Conservation (phyloP, 2,797 vertebrate genomes). For the Perodicticus potto region DNA sequence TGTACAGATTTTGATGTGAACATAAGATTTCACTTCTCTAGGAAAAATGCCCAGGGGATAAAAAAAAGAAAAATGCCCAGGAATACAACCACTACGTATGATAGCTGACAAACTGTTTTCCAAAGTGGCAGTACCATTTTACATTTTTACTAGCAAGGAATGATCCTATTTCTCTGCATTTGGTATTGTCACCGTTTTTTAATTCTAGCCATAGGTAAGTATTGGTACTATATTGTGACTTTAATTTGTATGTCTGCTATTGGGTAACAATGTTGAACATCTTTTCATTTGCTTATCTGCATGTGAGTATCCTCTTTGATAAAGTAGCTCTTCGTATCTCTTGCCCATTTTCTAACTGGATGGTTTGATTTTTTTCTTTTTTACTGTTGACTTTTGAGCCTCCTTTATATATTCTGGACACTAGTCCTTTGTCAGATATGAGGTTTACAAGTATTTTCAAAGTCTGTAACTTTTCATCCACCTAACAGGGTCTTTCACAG, state of each 20-base stretch:
- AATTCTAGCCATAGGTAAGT: neutral
- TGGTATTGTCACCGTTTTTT: neutral
- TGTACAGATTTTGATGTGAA: neutral
- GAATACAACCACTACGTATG: neutral
- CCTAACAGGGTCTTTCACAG: neutral
- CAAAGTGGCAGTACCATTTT: neutral
- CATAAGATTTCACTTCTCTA: neutral
- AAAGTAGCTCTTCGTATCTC: neutral
- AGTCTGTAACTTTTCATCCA: neutral
- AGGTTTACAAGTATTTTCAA: neutral
- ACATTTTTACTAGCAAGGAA: neutral
- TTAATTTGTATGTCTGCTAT: neutral
- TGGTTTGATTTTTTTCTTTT: neutral
- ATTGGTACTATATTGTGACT: neutral
- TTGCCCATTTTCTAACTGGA: constrained; percentile 1
- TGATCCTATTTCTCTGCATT: neutral
- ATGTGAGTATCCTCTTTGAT: neutral
- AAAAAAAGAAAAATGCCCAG: constrained; percentile 8
- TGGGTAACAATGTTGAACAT: neutral
- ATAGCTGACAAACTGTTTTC: neutral
- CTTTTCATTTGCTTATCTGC: neutral
- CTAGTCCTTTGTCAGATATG: neutral
- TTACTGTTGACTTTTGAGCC: neutral
- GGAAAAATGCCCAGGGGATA: neutral
- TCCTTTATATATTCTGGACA: neutral